phyloP scores from a whole-genome alignment of 2,797 vertebrate genomes.

The Echiichthys vipera region DNA sequence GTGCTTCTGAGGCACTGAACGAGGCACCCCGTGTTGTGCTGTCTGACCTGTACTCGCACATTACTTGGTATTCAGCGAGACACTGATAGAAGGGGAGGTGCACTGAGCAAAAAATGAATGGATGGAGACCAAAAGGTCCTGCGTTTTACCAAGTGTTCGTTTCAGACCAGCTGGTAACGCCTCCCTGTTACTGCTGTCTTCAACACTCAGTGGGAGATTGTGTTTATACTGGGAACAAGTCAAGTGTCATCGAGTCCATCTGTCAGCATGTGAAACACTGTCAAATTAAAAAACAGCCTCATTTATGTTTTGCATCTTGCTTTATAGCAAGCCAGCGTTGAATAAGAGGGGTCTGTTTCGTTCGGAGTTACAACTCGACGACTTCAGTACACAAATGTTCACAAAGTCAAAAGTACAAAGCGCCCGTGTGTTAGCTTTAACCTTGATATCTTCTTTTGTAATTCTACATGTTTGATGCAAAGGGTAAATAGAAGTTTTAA shows the following conservation, averaged over 20 bases:
- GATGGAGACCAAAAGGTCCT: not conserved
- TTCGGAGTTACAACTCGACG: too few relatives aligned
- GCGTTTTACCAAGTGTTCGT: not conserved
- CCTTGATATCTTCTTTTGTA: too few relatives aligned
- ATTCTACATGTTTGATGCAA: too few relatives aligned
- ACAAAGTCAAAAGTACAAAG: too few relatives aligned
- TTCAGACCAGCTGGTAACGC: not conserved
- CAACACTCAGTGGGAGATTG: not conserved
- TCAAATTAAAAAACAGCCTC: not conserved
- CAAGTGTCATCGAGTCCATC: not conserved
- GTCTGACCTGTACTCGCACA: slow-evolving; percentile 17
- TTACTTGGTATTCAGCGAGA: slow-evolving; percentile 30
- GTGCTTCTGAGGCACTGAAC: not conserved
- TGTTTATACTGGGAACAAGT: not conserved
- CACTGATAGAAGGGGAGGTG: slow-evolving; percentile 17
- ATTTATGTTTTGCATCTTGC: not conserved
- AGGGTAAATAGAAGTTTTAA: too few relatives aligned
- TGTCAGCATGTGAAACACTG: not conserved
- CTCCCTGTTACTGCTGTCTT: not conserved
- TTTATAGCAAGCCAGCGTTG: too few relatives aligned
- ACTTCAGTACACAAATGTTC: too few relatives aligned
- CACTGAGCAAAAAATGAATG: slow-evolving; percentile 20
- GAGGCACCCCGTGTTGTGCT: not conserved
- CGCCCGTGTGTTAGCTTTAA: too few relatives aligned
- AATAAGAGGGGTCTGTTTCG: too few relatives aligned